Conservation (phyloP, 2,113 vertebrate species). For the Machaerirhynchus nigripectus region DNA sequence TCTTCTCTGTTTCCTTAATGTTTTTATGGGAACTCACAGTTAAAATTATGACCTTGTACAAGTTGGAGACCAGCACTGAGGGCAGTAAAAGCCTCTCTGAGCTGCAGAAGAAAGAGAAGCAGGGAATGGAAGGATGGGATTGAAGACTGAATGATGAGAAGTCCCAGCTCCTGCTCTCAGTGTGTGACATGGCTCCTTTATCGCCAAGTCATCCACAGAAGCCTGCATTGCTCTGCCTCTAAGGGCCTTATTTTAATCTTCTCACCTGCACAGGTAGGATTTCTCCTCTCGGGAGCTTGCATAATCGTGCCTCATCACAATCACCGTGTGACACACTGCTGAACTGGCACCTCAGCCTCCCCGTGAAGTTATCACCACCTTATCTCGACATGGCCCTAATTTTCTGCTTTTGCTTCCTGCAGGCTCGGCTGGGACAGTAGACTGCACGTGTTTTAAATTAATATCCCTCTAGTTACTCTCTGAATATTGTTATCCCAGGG, state of each 20-base stretch:
- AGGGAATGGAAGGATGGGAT: neutral
- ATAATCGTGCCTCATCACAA: neutral
- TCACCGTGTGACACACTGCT: neutral
- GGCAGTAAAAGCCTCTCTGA: neutral
- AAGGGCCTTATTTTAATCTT: slow-evolving; percentile 27
- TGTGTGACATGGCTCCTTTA: neutral
- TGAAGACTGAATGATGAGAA: fast-evolving
- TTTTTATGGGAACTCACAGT: neutral
- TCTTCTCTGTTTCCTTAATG: neutral
- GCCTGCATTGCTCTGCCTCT: neutral
- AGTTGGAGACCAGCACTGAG: neutral
- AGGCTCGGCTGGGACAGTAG: neutral
- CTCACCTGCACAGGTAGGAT: neutral
- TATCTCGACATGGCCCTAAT: neutral
- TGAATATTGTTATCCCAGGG: neutral
- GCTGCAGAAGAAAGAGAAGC: neutral
- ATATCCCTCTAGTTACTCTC: neutral
- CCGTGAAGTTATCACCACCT: neutral
- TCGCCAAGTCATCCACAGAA: neutral
- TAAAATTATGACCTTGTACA: neutral
- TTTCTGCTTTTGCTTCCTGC: neutral
- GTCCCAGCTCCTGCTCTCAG: neutral
- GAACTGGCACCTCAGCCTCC: neutral
- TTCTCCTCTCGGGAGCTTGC: neutral
- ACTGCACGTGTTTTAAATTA: neutral